Base-by-base conservation (phyloP, 2,888 invertebrate species). In the Harpagoxenus sublaevis region DNA sequence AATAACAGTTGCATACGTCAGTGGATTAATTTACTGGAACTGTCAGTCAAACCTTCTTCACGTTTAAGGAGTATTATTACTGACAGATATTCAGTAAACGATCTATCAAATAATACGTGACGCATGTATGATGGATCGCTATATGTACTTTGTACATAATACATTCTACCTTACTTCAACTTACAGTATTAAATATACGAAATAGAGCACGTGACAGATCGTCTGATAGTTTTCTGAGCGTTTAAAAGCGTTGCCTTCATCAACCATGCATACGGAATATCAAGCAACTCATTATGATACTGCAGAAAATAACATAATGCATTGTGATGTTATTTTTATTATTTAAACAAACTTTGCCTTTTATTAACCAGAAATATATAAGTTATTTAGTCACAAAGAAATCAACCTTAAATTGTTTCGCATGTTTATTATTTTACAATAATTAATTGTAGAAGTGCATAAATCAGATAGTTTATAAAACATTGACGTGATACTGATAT, bases 21-120 rank as follows among this genome's bases (percentile, higher is more conserved):
- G 2, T 23, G 6, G 53, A 53, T 42, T 9, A 78, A 78, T 42
- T 55, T n/a, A 12, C 5, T 15, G 10, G 42, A 78, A 68, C 55
- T 45, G 35, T 35, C n/a, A 70, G 78, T 78, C 68, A 78, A 78
- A 55, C 31, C 60, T 51, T 35, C 12, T n/a, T 73, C 39, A 57
- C 73, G 48, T 81, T 81, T 73, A 73, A 71, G 79, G 39, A 81
- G 48, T 53, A 81, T 73, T 71, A 79, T 60, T 18, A 60, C 77
- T 73, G 73, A 73, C 57, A 73, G 73, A 81, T 81, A 60, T 73
- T 73, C 79, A 73, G 48, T 60, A 55, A 60, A 73, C 73, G 48
- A 81, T 81, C 79, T 73, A 81, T 81, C 79, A 81, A 81, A 81
- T 81, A 60, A 81, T 71, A 73, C 79, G 48, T 48, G 60, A 81